Base-by-base conservation (phyloP, 2,113 vertebrate species). In the Protobothrops mucrosquamatus region DNA sequence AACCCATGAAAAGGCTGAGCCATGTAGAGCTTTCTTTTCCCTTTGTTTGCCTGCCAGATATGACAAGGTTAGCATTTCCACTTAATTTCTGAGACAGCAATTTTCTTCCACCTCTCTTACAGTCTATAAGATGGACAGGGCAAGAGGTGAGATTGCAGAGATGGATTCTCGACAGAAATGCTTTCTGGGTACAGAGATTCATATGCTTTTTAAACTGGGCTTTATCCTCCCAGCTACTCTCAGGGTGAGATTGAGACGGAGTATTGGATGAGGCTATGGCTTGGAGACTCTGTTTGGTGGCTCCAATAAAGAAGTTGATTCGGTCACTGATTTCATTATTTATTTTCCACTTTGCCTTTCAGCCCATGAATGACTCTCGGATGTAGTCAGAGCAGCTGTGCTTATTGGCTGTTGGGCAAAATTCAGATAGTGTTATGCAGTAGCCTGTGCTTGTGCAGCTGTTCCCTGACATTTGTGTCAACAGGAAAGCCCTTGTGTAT, bases 1-100 rank as follows among this genome's bases (percentile, higher is more conserved):
- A 98, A 98, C 98, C 97, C 98, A 0, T 96, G 97, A 97, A 94
- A 97, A 88, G 96, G 94, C 97, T 51, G 95, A 92, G 94, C 29
- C 39, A 94, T 96, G 94, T 59, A 0, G 18, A 0, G 54, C 95
- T 69, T 95, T 95, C 93, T 89, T 96, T 94, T 92, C 93, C 93
- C 95, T 96, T 97, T 97, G 97, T 98, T 96, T 97, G 96, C 94
- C 95, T 11, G 0, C 94, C 48, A 51, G 94, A 55, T 94, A 95
- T 96, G 97, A 98, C 95, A 95, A 95, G 96, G 95, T 97, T 96
- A 97, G 97, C 89, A 0, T 95, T 93, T 91, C 74, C 91, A 52
- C 97, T 97, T 97, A 93, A 97, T 97, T 96, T 96, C 93, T 95
- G 96, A 98, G 97, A 95, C 92, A 91, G 93, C 93, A 85, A 87